These are phyloP conservation scores for Eledone cirrhosa DNA, from an alignment of 2,888 invertebrate genomes.

Conservation along the genomic window DNA sequence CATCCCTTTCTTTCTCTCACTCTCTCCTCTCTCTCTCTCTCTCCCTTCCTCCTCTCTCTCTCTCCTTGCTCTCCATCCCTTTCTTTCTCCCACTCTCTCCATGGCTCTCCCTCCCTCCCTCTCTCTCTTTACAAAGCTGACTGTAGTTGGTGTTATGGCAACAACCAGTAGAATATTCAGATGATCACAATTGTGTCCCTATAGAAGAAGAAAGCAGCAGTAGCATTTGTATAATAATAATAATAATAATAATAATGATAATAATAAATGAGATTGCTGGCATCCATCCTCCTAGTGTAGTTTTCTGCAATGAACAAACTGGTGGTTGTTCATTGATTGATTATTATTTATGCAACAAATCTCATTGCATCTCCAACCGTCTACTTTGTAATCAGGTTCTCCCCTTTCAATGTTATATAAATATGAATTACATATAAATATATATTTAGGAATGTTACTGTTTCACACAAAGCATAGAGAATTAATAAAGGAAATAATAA, in stretches of 20 bases:
- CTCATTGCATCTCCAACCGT: not conserved
- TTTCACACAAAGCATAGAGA: too few species aligned
- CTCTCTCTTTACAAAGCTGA: not conserved
- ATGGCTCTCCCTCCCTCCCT: constrained; percentile 1
- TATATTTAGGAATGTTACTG: too few species aligned
- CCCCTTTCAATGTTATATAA: too few species aligned
- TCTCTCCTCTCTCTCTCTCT: too few species aligned
- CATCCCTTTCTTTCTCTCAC: not conserved
- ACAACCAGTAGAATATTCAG: constrained; percentile 23
- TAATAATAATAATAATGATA: too few species aligned
- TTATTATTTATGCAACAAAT: constrained; percentile 16
- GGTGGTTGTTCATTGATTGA: constrained; percentile 4
- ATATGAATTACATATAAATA: too few species aligned
- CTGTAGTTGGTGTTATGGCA: constrained; percentile 21
- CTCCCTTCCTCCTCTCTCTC: too few species aligned
- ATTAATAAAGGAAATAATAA: too few species aligned
- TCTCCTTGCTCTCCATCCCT: too few species aligned
- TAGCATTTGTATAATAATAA: not conserved
- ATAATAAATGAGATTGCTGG: constrained; percentile 24
- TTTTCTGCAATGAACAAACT: constrained; percentile 3
- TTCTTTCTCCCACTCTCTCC: too few species aligned
- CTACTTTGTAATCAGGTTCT: constrained; percentile 3
- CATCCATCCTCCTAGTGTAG: not conserved
- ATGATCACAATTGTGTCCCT: constrained; percentile 15
- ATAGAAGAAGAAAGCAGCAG: not conserved